Base-by-base conservation (phyloP, 2,113 vertebrate genomes). In the Sylvietta virens region DNA sequence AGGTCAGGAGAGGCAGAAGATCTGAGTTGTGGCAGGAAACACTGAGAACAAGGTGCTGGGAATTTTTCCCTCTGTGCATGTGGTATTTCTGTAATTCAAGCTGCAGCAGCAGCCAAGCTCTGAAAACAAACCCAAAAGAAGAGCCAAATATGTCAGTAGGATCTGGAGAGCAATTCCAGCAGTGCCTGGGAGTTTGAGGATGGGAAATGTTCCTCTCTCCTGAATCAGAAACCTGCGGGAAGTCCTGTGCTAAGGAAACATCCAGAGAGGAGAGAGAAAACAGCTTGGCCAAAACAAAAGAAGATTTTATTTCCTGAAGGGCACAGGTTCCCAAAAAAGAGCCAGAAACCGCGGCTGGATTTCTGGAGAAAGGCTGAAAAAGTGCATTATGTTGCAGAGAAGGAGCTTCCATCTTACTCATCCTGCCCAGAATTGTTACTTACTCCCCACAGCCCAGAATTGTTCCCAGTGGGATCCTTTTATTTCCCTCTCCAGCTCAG, bases 351-450 rank as follows among this genome's bases (percentile, higher is more conserved):
- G 1, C 15, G n/a, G 27, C 70, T 89, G 73, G 57, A 45, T 61
- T 92, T 87, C n/a, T 81, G 61, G 35, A 65, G 45, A 22, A 76
- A 70, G 56, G 61, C 62, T 94, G 80, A 8, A 89, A 51, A 86
- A 61, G 48, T 47, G 44, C 83, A 35, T 91, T 79, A 33, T 15
- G 1, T 5, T 73, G 40, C 7, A 15, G 50, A 61, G 81, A 60
- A 80, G 77, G 39, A 69, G 42, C 93, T 95, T 94, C 84, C 87
- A 23, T 21, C 30, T 91, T 80, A 37, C 74, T 91, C 94, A 82
- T 44, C 81, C 90, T 90, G 70, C 67, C 91, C 83, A 58, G 58
- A n/a, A n/a, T n/a, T n/a, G n/a, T n/a, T n/a, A n/a, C n/a, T n/a
- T n/a, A n/a, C 74, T 93, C 71, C 85, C 86, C n/a, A 26, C 39